Evolutionary conservation across 2,797 vertebrate species (phyloP).

Genomic region (Sebastes paucispinis): DNA sequence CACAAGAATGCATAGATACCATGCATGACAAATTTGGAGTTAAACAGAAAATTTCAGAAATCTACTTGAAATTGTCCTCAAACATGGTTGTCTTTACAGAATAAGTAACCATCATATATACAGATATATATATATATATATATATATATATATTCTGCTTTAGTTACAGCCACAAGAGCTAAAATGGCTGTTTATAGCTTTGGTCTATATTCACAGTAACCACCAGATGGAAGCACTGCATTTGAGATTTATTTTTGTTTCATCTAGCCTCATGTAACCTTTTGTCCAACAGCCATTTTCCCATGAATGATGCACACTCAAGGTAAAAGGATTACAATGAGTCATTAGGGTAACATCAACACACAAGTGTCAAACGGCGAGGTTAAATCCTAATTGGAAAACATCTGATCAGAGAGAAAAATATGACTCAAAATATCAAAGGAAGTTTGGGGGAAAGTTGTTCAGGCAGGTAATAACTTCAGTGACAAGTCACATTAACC

Average conservation of each 20-base stretch:
- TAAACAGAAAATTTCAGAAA: not conserved
- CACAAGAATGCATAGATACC: not conserved
- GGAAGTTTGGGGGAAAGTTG: not conserved
- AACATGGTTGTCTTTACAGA: not conserved
- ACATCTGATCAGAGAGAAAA: slow-evolving; percentile 1
- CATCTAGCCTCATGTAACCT: not conserved
- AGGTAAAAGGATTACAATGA: slow-evolving; percentile 8
- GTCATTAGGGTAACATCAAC: slow-evolving; percentile 8
- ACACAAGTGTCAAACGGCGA: not conserved
- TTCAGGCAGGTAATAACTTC: not conserved
- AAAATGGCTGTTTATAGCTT: slow-evolving; percentile 3
- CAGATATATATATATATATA: too few relatives aligned
- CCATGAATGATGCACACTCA: not conserved
- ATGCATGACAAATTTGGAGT: not conserved
- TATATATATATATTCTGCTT: not conserved
- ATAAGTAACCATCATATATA: not conserved
- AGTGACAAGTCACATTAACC: not conserved
- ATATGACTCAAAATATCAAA: slow-evolving; percentile 15
- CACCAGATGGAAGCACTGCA: slow-evolving; percentile 58
- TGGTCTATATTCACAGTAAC: not conserved
- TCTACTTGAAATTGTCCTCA: not conserved
- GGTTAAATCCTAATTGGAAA: slow-evolving; percentile 33
- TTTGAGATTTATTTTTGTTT: not conserved
- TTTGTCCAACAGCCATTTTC: not conserved
- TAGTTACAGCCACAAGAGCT: not conserved